phyloP scores from a whole-genome alignment of 2,113 vertebrate genomes.

The Uria aalge region DNA sequence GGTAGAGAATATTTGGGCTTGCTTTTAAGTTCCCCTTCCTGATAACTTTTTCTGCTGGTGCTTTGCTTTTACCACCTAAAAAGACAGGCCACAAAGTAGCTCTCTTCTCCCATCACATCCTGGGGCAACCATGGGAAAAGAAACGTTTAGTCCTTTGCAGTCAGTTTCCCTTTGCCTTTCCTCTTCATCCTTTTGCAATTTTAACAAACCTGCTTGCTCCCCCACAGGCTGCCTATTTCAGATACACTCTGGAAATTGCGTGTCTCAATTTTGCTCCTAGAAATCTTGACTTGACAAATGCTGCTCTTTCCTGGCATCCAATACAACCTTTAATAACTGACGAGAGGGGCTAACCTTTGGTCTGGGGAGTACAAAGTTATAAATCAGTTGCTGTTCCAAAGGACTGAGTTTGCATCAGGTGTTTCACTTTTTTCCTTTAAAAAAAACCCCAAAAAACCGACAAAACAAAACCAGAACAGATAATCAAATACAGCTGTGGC shows the following conservation, averaged over 20 bases:
- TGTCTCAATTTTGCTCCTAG: slow-evolving; percentile 40
- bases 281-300: slow-evolving; percentile 47
- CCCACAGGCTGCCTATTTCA: slow-evolving; percentile 12
- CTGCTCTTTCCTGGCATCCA: not conserved
- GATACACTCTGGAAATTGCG: not conserved
- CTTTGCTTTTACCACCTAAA: not conserved
- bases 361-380: slow-evolving; percentile 7
- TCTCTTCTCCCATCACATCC: not conserved
- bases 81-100: not conserved
- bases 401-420: slow-evolving; percentile 25
- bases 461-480: not conserved
- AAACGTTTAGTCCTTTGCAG: not conserved
- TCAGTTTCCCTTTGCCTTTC: not conserved
- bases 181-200: not conserved
- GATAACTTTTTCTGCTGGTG: not conserved
- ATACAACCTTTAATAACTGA: slow-evolving; percentile 35
- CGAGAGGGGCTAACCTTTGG: not conserved
- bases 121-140: not conserved
- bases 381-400: slow-evolving; percentile 13
- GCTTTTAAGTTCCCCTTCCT: not conserved
- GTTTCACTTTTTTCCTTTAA: not conserved
- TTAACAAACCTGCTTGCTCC: not conserved
- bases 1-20: not conserved
- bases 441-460: not conserved
- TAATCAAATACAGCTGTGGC: slow-evolving; percentile 27